Conservation (phyloP, 2,113 vertebrate species). For the Egretta garzetta region DNA sequence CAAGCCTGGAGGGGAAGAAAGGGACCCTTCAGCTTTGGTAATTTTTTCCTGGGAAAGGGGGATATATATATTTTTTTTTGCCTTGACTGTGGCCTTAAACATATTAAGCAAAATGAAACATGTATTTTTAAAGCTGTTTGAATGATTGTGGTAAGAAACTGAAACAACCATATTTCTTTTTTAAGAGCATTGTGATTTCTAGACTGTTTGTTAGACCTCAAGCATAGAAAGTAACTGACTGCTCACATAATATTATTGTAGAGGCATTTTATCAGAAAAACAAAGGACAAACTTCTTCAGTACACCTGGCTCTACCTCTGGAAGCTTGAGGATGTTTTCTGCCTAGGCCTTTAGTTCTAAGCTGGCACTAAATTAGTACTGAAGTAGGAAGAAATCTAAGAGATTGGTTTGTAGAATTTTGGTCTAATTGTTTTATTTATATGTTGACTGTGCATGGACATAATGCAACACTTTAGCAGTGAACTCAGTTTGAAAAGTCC, state of each 20-base stretch:
- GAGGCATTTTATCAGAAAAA: neutral
- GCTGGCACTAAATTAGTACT: neutral
- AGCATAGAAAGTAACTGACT: neutral
- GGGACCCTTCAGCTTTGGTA: neutral
- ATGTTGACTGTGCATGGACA: rapidly evolving
- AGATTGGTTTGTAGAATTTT: neutral
- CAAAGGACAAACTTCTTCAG: neutral
- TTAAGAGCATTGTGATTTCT: neutral
- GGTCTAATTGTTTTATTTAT: neutral
- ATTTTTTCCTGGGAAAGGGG: neutral
- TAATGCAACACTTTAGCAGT: neutral
- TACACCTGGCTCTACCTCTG: neutral
- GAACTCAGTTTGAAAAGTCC: neutral
- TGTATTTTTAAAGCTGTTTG: neutral
- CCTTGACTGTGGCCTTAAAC: neutral
- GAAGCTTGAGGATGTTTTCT: neutral
- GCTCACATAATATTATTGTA: neutral
- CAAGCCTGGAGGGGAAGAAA: neutral
- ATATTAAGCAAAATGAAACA: neutral
- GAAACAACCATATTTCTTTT: neutral
- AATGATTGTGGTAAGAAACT: neutral
- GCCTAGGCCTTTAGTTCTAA: neutral
- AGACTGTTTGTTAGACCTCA: neutral
- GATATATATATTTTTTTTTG: neutral
- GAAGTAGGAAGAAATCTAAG: neutral